phyloP scores from a whole-genome alignment of 2,113 vertebrate genomes.

The Protobothrops mucrosquamatus region DNA sequence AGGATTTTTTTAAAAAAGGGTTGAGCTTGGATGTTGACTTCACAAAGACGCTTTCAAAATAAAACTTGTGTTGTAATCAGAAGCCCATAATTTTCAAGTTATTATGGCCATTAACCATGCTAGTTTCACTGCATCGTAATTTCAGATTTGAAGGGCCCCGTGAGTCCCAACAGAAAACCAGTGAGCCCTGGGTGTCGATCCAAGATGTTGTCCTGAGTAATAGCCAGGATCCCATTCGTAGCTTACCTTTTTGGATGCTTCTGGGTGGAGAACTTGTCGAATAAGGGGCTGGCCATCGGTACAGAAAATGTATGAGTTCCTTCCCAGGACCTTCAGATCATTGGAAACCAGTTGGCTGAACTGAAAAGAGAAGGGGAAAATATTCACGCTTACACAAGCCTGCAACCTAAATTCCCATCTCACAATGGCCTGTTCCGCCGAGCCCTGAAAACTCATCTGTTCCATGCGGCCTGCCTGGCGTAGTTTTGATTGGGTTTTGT shows the following conservation, averaged over 20 bases:
- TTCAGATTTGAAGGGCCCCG: neutral
- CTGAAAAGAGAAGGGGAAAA: slow-evolving; percentile 59
- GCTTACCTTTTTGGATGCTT: slow-evolving; percentile 92
- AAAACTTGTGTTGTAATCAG: neutral
- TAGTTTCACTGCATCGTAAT: neutral
- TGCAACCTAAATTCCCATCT: too few relatives aligned
- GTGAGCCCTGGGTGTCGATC: neutral
- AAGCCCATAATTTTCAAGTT: neutral
- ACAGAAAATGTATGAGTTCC: slow-evolving; percentile 85
- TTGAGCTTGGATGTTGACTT: neutral
- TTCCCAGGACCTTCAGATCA: slow-evolving; percentile 85
- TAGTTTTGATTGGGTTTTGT: too few relatives aligned
- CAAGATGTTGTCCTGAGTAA: neutral
- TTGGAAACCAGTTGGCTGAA: slow-evolving; percentile 86
- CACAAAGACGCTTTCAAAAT: neutral
- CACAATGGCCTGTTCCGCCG: too few relatives aligned
- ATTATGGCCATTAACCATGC: neutral
- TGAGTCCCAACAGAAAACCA: neutral
- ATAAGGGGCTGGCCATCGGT: slow-evolving; percentile 87
- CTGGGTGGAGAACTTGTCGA: slow-evolving; percentile 90
- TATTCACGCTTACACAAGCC: neutral
- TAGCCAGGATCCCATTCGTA: neutral
- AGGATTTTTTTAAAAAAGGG: neutral
- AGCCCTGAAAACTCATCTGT: too few relatives aligned
- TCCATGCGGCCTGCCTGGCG: too few relatives aligned